Evolutionary conservation across 1,140 invertebrate genomes (phyloP).

Genomic region (Danaus plexippus): DNA sequence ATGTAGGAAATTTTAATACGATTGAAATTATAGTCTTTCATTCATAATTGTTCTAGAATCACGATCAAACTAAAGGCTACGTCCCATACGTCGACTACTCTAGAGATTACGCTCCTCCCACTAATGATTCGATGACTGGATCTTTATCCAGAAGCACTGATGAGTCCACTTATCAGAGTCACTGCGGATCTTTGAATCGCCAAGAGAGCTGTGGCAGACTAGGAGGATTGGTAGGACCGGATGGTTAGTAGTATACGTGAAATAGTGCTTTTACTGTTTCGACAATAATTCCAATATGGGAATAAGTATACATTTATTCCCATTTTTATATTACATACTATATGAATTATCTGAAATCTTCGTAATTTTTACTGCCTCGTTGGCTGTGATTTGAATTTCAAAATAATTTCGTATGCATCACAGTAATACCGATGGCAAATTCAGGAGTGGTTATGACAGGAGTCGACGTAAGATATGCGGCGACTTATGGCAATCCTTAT

Average conservation of each 20-base stretch:
- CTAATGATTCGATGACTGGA: slow-evolving; percentile 39
- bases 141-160: slow-evolving; percentile 54
- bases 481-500: slow-evolving; percentile 91
- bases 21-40: not conserved
- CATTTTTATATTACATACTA: not conserved
- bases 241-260: slow-evolving; percentile 34
- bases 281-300: not conserved
- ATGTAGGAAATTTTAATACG: slow-evolving; percentile 2
- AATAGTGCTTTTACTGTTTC: slow-evolving; percentile 3
- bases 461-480: slow-evolving; percentile 88
- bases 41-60: slow-evolving; percentile 71
- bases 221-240: slow-evolving; percentile 47
- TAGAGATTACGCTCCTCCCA: slow-evolving; percentile 85
- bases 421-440: slow-evolving; percentile 56
- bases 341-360: not conserved
- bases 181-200: slow-evolving; percentile 45
- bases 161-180: slow-evolving; percentile 43
- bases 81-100: slow-evolving; percentile 90
- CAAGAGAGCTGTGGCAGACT: slow-evolving; percentile 51
- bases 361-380: not conserved
- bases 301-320: slow-evolving; percentile 1
- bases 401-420: slow-evolving; percentile 1
- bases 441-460: slow-evolving; percentile 40
- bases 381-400: not conserved
- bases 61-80: slow-evolving; percentile 89